Base-by-base conservation (phyloP, 2,113 vertebrate species). In the Melanerpes formicivorus region DNA sequence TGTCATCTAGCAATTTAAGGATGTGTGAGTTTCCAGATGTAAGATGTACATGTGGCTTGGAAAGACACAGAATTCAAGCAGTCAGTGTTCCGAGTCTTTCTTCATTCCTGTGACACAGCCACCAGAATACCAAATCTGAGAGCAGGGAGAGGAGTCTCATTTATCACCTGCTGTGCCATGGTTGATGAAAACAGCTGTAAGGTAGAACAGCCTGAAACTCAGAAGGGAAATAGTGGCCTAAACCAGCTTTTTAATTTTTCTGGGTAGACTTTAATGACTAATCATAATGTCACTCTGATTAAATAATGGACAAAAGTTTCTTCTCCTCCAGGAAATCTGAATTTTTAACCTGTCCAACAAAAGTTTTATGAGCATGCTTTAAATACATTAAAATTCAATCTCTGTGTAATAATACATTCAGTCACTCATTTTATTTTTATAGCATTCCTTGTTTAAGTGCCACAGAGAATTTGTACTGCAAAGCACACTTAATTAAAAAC, bases 401-500 rank as follows among this genome's bases (percentile, higher is more conserved):
- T 32, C 30, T 83, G 63, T 62, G 54, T 73, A 89, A 70, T 92
- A 94, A 90, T 89, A 87, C 52, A 74, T 92, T 74, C 90, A 92
- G 85, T 62, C 64, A 79, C 70, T 90, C 80, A 67, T 95, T 94
- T 92, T 81, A 87, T 81, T 92, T 96, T 95, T 90, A 87, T 84
- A 88, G n/a, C 37, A 32, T 69, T 82, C 60, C 84, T 69, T 74
- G 74, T 77, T 59, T 26, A 90, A 91, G 80, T 56, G 73, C 84
- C 84, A 86, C 75, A 79, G 84, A 95, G 85, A 88, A 50, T 87
- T 90, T 1, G 17, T 48, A 73, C 79, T 90, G 89, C 58, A 73
- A 91, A 95, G 65, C 25, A 87, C 79, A 93, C 79, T 93, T 96
- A 94, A 96, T 96, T 96, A 94, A 93, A 96, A 96, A 79, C 32